A percentile compares a stretch with the other conserved stretches of the same genome.
Conservation (phyloP, 2,888 invertebrate species). For the Kuschelorhynchus macadamiae region DNA sequence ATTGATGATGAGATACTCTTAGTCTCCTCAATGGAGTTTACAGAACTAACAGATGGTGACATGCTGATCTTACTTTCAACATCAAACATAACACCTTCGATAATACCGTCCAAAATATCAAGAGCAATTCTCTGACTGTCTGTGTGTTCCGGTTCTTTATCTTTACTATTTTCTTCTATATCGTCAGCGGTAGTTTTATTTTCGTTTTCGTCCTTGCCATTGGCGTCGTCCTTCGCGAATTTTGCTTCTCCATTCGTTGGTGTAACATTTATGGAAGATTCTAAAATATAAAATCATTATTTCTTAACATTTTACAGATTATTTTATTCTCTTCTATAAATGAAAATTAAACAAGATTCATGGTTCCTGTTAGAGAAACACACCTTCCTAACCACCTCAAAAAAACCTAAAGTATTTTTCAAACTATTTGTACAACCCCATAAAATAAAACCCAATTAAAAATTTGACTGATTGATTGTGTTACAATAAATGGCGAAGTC, state of each 20-base stretch:
- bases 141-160: not conserved
- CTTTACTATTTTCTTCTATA: not conserved
- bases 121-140: constrained; percentile 62
- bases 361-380: too few relatives aligned
- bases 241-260: constrained; percentile 51
- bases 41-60: constrained; percentile 37
- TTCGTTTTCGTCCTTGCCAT: constrained; percentile 10
- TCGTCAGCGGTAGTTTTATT: not conserved
- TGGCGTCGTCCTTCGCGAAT: constrained; percentile 50
- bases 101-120: constrained; percentile 66
- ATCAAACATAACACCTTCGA: constrained; percentile 65
- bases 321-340: too few relatives aligned
- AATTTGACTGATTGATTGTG: too few relatives aligned
- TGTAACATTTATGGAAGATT: constrained; percentile 19
- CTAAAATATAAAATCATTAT: not conserved
- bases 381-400: too few relatives aligned
- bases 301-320: not conserved
- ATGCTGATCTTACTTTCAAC: constrained; percentile 54
- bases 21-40: constrained; percentile 54
- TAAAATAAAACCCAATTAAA: too few relatives aligned
- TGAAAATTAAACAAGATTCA: too few relatives aligned
- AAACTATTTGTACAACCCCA: too few relatives aligned
- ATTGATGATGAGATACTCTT: constrained; percentile 58
- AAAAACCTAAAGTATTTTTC: too few relatives aligned
- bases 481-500: too few relatives aligned